A percentile compares a stretch with the other conserved stretches of the same genome.
Evolutionary conservation across 64 coral and sea anemone species (phyloP).

Genomic region (Dendronephthya gigantea): DNA sequence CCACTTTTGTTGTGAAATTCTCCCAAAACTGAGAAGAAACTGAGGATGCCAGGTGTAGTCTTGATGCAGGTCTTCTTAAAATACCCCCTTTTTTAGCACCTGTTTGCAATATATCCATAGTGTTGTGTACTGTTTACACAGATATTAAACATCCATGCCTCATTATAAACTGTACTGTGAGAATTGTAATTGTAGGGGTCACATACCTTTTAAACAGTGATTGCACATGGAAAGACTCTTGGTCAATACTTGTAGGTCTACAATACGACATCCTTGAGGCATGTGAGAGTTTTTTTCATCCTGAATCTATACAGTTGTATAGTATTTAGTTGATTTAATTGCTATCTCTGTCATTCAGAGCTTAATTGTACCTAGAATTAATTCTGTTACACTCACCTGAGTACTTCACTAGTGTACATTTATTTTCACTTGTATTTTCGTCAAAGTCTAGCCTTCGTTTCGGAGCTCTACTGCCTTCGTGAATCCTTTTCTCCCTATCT

Average conservation of each 20-base stretch:
- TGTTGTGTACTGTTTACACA: not conserved
- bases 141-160: not conserved
- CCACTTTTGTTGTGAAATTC: not conserved
- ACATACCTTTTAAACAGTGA: not conserved
- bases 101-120: too few relatives aligned
- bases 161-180: not conserved
- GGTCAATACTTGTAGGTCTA: not conserved
- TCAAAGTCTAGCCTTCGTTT: not conserved
- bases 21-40: not conserved
- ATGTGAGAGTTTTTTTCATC: not conserved
- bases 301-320: not conserved
- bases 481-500: too few relatives aligned
- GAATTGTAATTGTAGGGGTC: not conserved
- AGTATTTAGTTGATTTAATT: not conserved
- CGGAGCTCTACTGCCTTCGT: not conserved
- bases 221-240: not conserved
- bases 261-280: not conserved
- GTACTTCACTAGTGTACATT: not conserved
- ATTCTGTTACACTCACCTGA: not conserved
- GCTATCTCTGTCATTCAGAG: too few relatives aligned
- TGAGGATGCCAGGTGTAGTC: too few relatives aligned
- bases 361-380: not conserved
- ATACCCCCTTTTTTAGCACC: too few relatives aligned
- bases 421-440: not conserved
- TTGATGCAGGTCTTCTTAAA: too few relatives aligned